Evolutionary conservation across 2,113 vertebrate genomes (phyloP), one percentile per base, ranked within the genome.

Genomic region (Xiphophorus hellerii): DNA sequence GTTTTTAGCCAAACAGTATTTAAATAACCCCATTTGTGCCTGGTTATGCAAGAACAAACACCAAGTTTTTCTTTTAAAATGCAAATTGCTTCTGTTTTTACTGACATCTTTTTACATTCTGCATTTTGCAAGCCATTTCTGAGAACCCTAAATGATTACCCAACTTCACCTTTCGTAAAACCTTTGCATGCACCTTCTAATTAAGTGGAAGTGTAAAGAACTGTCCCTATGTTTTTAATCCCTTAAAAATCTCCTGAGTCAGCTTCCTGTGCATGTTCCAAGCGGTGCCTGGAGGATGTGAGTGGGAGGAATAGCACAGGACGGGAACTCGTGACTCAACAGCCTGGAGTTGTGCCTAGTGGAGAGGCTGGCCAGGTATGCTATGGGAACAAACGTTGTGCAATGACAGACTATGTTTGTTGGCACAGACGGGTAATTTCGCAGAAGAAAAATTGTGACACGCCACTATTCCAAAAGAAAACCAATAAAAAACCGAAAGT

Each of bases 361-460:
- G 51, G 60, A 65, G 72, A 76, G 48, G 71, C 73, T 75, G 79
- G 75, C 37, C 84, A 87, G 85, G 78, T 92, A 80, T 76, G 60
- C 89, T 81, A 85, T 84, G 83, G 65, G 85, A 82, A 84, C 76
- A 69, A 77, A 75, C 68, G 84, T 86, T 87, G 77, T 42, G 22
- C 22, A n/a, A 51, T n/a, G 30, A 62, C 35, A 37, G 58, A 58
- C 33, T 80, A 68, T 67, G 48, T 76, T 72, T 88, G 85, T 84
- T 90, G 86, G 81, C 74, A 51, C 61, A 58, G 70, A 44, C 27
- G 37, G 33, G 44, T 13, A 68, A 10, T 48, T 74, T 54, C 9
- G 77, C 85, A 83, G 86, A 84, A 74, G 73, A 61, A 68, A 81
- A 68, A 71, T 69, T 42, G 29, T 86, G 82, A 80, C 64, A 87